Conservation (phyloP, 2,888 invertebrate genomes). For the Caenorhabditis sp. region DNA sequence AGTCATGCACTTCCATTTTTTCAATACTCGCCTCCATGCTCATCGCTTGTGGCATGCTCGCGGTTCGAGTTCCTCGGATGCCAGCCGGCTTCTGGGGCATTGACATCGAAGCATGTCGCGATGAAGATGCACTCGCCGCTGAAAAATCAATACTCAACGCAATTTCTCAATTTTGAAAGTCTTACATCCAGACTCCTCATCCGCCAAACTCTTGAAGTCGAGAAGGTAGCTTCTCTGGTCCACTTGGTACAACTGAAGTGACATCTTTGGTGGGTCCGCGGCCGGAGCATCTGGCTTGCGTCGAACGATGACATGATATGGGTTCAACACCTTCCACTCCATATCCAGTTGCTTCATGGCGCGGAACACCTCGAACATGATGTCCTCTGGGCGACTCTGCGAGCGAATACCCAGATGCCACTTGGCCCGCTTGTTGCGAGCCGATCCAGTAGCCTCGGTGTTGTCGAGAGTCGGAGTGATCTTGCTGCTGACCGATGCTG, state of each 20-base stretch:
- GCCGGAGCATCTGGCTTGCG: slow-evolving; percentile 87
- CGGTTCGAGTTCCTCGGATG: slow-evolving; percentile 78
- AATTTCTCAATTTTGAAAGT: neutral
- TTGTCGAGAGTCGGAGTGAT: slow-evolving; percentile 78
- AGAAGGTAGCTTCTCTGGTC: slow-evolving; percentile 97
- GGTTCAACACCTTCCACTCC: slow-evolving; percentile 99
- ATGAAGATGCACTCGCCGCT: slow-evolving; percentile 79
- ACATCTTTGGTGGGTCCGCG: slow-evolving; percentile 89
- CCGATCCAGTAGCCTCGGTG: slow-evolving; percentile 60
- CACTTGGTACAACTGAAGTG: slow-evolving; percentile 98
- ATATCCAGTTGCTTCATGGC: slow-evolving; percentile 99
- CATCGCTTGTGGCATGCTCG: slow-evolving; percentile 78
- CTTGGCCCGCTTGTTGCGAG: slow-evolving; percentile 92
- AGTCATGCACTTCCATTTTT: slow-evolving; percentile 60
- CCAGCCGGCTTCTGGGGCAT: slow-evolving; percentile 79
- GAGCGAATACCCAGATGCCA: slow-evolving; percentile 99
- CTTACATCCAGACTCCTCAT: slow-evolving; percentile 82
- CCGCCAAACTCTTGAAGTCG: slow-evolving; percentile 93
- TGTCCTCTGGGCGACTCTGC: slow-evolving; percentile 98
- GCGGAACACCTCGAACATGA: slow-evolving; percentile 96
- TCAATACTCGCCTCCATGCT: slow-evolving; percentile 68
- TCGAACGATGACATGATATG: slow-evolving; percentile 96
- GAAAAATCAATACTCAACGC: slow-evolving; percentile 19
- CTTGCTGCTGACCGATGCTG: slow-evolving; percentile 72
- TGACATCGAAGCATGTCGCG: slow-evolving; percentile 83